Evolutionary conservation across 2,888 invertebrate genomes (phyloP), one percentile per base, ranked within the genome.

Genomic region (Sepioteuthis lessoniana): DNA sequence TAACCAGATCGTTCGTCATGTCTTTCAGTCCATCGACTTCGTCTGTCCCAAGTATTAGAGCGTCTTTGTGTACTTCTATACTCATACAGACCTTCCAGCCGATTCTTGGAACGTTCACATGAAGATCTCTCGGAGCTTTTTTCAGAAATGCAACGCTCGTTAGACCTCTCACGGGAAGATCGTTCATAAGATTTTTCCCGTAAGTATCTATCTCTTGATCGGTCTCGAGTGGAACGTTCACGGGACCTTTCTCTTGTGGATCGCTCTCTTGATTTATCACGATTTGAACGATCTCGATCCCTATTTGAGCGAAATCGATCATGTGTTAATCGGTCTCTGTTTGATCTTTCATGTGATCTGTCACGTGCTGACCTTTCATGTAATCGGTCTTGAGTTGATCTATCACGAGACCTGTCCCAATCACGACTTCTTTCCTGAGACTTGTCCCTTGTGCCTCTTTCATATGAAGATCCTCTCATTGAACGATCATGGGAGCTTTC

Each of bases 381-480:
- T 94, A 47, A 76, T 60, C 55, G 47, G 28, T 50, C 94, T 60
- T 55, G 55, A 50, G 35, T 94, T 25, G 94, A 94, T 42, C 95
- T 94, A 35, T 94, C 93, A 31, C 94, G 93, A n/a, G 94, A 94
- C 93, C 94, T 94, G n/a, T 95, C 95, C 91, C 94, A 50, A 76
- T 95, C 95, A 94, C 95, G 93, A 37, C 94, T 94, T 90, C 95
- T 94, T 28, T 94, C 94, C 90, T 94, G 55, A 46, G 94, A 94
- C 47, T 94, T 94, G 46, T 93, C 93, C 50, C 94, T 91, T 35
- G 93, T 94, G 37, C 94, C 19, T 19, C 92, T 16, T n/a, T 92
- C 92, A 10, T 92, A 47, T 1, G 92, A 92, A 47, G 31, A 47
- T 16, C 47, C 92, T 42, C 46, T 46, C 16, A n/a, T 47, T n/a